These are phyloP conservation scores for Pterocles gutturalis DNA, from an alignment of 2,113 vertebrate genomes.

Conservation along the genomic window DNA sequence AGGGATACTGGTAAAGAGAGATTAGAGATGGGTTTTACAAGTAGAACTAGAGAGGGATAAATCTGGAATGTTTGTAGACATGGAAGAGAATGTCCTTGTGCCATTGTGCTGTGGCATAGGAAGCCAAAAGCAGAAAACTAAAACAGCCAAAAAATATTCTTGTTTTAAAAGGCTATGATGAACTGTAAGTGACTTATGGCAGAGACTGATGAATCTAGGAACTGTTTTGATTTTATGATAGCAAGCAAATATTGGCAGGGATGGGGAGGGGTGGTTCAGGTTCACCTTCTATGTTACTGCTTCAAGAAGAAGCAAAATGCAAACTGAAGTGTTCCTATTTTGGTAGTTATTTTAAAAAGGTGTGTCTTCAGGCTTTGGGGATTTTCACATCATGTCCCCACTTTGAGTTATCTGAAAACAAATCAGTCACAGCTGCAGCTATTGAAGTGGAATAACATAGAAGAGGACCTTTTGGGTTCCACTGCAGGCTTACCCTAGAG, in stretches of 20 bases:
- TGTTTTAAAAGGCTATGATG: background rate
- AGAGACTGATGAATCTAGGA: background rate
- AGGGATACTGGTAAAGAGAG: background rate
- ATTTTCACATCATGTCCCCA: background rate
- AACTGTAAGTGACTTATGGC: background rate
- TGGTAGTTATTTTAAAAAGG: background rate
- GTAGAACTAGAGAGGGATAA: background rate
- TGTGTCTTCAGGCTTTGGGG: background rate
- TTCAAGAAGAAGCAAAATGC: background rate
- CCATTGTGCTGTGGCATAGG: background rate
- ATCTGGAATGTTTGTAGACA: background rate
- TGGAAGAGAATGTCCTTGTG: background rate
- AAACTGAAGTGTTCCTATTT: background rate
- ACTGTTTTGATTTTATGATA: background rate
- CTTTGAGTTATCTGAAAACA: background rate
- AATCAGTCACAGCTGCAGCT: background rate
- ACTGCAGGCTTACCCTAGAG: background rate
- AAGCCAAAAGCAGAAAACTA: background rate
- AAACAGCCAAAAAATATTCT: background rate
- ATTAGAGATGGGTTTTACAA: background rate
- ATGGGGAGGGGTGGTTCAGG: background rate
- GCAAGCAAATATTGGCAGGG: background rate
- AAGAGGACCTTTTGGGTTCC: background rate
- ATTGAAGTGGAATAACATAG: background rate
- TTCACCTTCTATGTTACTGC: background rate